Percentiles rank a stretch among this genome's conserved stretches.
phyloP scores from a whole-genome alignment of 2,113 vertebrate genomes.

The Hemiscyllium ocellatum region DNA sequence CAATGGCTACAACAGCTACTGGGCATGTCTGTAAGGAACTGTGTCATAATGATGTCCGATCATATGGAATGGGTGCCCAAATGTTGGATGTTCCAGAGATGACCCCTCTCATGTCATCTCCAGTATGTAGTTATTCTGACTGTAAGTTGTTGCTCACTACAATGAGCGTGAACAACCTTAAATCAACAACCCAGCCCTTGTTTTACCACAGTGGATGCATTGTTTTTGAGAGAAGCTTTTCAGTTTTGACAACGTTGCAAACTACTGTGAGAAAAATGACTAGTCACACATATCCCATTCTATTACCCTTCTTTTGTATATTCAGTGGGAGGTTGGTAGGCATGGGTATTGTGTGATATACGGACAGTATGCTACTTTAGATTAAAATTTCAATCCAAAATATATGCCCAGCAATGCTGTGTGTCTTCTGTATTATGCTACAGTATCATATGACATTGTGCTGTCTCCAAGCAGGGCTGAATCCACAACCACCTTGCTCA shows the following conservation, averaged over 20 bases:
- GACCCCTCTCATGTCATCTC: too few relatives aligned
- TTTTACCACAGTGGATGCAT: background rate
- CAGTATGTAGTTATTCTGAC: too few relatives aligned
- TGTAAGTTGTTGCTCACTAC: too few relatives aligned
- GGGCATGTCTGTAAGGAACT: too few relatives aligned
- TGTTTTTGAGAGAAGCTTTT: background rate
- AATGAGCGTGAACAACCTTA: too few relatives aligned
- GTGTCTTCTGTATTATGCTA: background rate
- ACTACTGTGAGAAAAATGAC: background rate
- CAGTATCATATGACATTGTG: background rate
- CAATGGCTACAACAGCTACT: too few relatives aligned
- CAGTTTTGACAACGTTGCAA: background rate
- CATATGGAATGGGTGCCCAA: too few relatives aligned
- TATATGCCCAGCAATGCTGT: background rate
- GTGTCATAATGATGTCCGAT: too few relatives aligned
- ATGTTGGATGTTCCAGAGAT: too few relatives aligned
- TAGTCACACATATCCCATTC: background rate
- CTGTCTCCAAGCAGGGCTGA: background rate
- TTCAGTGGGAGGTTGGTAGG: background rate
- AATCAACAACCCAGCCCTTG: background rate
- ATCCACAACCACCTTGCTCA: background rate
- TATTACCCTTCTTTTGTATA: background rate
- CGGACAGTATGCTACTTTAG: background rate
- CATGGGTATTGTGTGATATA: background rate
- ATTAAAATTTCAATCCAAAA: background rate